phyloP scores from a whole-genome alignment of 2,797 vertebrate species.

The Pseudochirops cupreus region DNA sequence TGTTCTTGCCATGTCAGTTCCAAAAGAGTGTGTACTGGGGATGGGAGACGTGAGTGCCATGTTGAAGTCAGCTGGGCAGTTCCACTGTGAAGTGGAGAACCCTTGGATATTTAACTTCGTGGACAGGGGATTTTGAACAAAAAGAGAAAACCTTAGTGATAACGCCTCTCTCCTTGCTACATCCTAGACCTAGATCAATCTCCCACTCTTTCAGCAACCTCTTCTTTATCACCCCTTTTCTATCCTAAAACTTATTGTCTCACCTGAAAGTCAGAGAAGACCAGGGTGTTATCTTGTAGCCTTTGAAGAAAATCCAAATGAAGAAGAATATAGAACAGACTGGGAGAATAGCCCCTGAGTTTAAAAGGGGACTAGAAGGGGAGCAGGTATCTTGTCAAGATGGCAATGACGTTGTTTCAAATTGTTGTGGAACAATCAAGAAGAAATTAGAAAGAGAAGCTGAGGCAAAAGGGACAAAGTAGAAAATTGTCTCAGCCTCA shows the following conservation, averaged over 20 bases:
- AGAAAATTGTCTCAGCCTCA: not conserved
- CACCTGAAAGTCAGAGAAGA: not conserved
- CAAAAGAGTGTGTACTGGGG: not conserved
- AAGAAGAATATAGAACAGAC: not conserved
- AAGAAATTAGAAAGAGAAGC: not conserved
- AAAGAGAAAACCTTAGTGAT: not conserved
- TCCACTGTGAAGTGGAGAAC: not conserved
- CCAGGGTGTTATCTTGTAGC: not conserved
- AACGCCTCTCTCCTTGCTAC: not conserved
- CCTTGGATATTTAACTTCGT: not conserved
- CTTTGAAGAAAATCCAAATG: not conserved
- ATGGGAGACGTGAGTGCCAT: not conserved
- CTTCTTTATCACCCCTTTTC: not conserved
- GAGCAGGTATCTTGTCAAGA: not conserved
- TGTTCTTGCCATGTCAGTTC: not conserved
- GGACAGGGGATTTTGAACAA: not conserved
- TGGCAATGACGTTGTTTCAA: not conserved
- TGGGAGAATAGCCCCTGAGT: not conserved
- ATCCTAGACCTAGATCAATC: not conserved
- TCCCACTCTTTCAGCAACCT: not conserved
- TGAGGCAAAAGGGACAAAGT: not conserved
- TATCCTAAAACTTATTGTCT: not conserved
- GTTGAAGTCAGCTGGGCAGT: not conserved
- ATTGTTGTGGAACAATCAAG: not conserved
- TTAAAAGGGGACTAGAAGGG: not conserved